Evolutionary conservation across 1,140 invertebrate genomes (phyloP).

Genomic region (Halictus rubicundus): DNA sequence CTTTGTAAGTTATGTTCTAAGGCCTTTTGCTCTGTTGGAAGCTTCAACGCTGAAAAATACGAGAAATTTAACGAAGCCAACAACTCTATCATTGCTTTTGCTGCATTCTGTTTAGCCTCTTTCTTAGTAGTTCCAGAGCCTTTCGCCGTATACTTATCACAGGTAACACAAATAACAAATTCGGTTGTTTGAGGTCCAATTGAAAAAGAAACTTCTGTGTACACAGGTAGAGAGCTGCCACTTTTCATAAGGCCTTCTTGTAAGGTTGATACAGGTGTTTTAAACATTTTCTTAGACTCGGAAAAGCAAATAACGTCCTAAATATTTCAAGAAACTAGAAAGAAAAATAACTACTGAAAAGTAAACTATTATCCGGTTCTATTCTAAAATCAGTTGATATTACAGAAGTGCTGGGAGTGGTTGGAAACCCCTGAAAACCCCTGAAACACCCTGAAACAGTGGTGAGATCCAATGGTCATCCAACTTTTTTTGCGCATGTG

Average conservation of each 20-base stretch:
- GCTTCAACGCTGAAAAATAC: neutral
- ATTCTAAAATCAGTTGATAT: too few relatives aligned
- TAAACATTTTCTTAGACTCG: neutral
- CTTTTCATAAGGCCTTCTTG: neutral
- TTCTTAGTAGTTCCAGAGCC: neutral
- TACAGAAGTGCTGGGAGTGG: too few relatives aligned
- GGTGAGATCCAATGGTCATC: too few relatives aligned
- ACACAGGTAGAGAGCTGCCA: neutral
- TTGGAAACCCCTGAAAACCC: too few relatives aligned
- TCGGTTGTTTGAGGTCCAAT: neutral
- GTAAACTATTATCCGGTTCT: too few relatives aligned
- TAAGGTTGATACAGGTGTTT: neutral
- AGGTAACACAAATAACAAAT: neutral
- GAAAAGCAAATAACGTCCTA: too few relatives aligned
- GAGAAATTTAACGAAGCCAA: neutral
- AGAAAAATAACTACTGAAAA: too few relatives aligned
- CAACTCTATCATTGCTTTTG: neutral
- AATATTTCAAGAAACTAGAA: too few relatives aligned
- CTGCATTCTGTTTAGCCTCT: slow-evolving; percentile 1
- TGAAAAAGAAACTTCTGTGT: neutral
- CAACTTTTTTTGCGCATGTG: too few relatives aligned
- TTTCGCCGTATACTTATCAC: neutral
- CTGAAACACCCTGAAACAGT: too few relatives aligned
- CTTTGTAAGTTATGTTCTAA: neutral
- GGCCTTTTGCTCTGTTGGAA: neutral